A percentile compares a stretch with the other conserved stretches of the same genome.
phyloP scores from a whole-genome alignment of 2,888 invertebrate genomes.

The Ectemnius lituratus region DNA sequence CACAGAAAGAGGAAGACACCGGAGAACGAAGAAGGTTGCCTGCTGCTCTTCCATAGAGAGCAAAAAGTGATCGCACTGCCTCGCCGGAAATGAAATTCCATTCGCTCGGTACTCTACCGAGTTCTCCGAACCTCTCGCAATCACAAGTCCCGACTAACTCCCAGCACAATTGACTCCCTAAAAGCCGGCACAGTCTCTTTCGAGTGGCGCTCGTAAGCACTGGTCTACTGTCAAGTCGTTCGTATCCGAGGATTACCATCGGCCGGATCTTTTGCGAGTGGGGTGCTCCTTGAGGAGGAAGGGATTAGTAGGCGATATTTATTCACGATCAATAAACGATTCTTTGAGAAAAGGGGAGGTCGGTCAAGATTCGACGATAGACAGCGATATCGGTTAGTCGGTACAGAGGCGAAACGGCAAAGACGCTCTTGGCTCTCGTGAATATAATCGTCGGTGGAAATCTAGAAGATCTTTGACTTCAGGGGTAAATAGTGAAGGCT shows the following conservation, averaged over 20 bases:
- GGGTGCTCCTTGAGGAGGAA: background rate
- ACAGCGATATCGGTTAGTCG: conserved; percentile 46
- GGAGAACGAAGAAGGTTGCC: background rate
- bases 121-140: too few relatives aligned
- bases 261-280: background rate
- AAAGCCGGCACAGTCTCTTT: too few relatives aligned
- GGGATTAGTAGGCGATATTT: conserved; percentile 22
- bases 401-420: conserved; percentile 15
- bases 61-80: background rate
- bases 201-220: too few relatives aligned
- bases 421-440: conserved; percentile 17
- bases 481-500: conserved; percentile 48
- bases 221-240: too few relatives aligned
- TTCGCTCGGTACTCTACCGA: background rate
- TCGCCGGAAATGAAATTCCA: conserved; percentile 4
- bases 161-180: too few relatives aligned
- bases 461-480: conserved; percentile 45
- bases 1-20: too few relatives aligned
- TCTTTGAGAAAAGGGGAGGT: conserved; percentile 12
- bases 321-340: conserved; percentile 27
- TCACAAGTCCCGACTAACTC: too few relatives aligned
- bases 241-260: background rate
- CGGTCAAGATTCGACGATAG: conserved; percentile 40
- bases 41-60: conserved; percentile 1
- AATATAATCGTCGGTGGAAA: conserved; percentile 50